phyloP scores from a whole-genome alignment of 2,113 vertebrate genomes.

The Uropsilus gracilis region DNA sequence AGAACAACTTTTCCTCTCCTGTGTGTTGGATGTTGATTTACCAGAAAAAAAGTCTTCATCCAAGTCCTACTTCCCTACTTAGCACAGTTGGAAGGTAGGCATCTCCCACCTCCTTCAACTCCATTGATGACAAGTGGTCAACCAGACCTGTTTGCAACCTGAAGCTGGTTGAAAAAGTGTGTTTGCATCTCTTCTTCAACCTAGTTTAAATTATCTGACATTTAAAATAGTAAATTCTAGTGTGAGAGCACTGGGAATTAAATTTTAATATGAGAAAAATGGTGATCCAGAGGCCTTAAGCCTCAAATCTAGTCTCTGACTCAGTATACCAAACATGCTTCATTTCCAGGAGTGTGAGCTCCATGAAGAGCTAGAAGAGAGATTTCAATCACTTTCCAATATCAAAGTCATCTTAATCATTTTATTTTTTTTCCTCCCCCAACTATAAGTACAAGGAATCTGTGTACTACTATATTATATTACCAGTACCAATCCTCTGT shows the following conservation, averaged over 20 bases:
- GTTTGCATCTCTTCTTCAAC: neutral
- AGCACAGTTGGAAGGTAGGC: neutral
- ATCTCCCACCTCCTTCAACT: neutral
- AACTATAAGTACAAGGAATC: neutral
- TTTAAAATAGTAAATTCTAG: neutral
- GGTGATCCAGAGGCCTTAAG: neutral
- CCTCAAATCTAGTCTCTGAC: neutral
- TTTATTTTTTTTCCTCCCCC: neutral
- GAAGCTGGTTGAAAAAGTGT: neutral
- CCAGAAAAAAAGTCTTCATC: neutral
- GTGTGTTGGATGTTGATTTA: neutral
- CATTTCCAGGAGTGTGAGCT: neutral
- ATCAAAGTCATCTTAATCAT: neutral
- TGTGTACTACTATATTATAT: too few relatives aligned
- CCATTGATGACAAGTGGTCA: neutral
- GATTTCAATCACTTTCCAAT: neutral
- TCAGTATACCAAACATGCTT: neutral
- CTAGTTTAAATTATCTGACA: neutral
- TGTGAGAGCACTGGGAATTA: neutral
- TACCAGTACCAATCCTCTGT: neutral
- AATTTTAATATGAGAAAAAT: slow-evolving; percentile 2
- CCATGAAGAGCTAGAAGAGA: neutral
- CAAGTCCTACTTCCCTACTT: neutral
- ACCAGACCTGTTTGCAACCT: neutral
- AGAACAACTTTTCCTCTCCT: neutral